Conservation (phyloP, 2,113 vertebrate species). For the Apteryx owenii region DNA sequence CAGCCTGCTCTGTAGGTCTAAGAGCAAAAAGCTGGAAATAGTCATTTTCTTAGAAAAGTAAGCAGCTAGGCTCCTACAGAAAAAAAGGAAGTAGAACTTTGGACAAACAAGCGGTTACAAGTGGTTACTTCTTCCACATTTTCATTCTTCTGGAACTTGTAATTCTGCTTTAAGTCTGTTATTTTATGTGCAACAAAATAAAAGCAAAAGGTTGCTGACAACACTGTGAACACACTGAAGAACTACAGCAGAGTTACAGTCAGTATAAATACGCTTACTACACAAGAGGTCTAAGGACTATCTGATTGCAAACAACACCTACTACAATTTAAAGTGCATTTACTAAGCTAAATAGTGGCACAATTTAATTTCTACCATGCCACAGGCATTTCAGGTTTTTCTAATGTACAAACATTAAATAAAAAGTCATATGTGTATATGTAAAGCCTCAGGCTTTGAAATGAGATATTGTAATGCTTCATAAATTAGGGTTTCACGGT, state of each 20-base stretch:
- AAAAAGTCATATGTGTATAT: neutral
- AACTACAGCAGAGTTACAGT: neutral
- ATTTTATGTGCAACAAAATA: neutral
- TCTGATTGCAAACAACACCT: neutral
- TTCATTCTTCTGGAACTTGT: neutral
- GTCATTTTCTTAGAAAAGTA: neutral
- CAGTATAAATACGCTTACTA: neutral
- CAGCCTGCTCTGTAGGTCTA: neutral
- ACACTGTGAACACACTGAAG: neutral
- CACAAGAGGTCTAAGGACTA: neutral
- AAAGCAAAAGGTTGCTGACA: neutral
- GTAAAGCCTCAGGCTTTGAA: neutral
- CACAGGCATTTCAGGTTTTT: neutral
- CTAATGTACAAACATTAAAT: neutral
- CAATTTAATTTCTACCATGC: neutral
- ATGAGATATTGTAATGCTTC: neutral
- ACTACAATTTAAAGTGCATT: neutral
- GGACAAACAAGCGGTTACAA: neutral
- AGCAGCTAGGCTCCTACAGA: neutral
- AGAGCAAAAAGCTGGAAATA: neutral
- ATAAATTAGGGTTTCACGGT: neutral
- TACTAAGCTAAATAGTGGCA: neutral
- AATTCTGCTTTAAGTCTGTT: neutral
- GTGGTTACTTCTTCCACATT: neutral
- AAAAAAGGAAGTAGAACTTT: neutral